phyloP scores from a whole-genome alignment of 2,888 invertebrate genomes.

The Dermolepida albohirtum region DNA sequence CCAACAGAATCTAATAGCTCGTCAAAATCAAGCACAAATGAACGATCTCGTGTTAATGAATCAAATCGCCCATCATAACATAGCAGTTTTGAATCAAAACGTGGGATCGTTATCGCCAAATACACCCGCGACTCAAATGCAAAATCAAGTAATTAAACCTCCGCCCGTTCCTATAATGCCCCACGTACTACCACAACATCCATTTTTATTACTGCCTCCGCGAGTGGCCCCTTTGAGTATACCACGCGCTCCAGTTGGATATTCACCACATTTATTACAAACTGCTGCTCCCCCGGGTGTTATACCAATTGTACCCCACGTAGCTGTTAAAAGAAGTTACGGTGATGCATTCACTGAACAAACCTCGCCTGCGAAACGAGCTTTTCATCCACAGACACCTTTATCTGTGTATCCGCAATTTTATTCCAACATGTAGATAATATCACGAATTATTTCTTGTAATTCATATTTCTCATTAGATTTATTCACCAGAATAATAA shows the following conservation, averaged over 20 bases:
- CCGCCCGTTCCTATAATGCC: slow-evolving; percentile 57
- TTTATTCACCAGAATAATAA: neutral
- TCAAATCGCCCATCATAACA: slow-evolving; percentile 63
- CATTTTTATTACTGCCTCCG: slow-evolving; percentile 49
- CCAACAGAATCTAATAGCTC: slow-evolving; percentile 75
- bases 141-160: slow-evolving; percentile 45
- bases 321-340: slow-evolving; percentile 63
- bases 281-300: slow-evolving; percentile 52
- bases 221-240: slow-evolving; percentile 50
- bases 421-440: slow-evolving; percentile 61
- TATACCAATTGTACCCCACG: slow-evolving; percentile 57
- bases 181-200: slow-evolving; percentile 58
- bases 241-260: slow-evolving; percentile 52
- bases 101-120: slow-evolving; percentile 49
- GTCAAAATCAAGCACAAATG: slow-evolving; percentile 74
- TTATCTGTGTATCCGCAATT: slow-evolving; percentile 62
- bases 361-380: slow-evolving; percentile 60
- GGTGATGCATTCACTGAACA: slow-evolving; percentile 64
- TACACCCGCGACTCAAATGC: slow-evolving; percentile 41
- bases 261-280: slow-evolving; percentile 55
- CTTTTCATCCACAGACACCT: slow-evolving; percentile 56
- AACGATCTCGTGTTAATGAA: slow-evolving; percentile 64
- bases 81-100: slow-evolving; percentile 59
- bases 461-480: neutral
- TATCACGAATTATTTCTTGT: neutral